Conservation (phyloP, 1,140 invertebrate species). For the Lasioglossum albipes region DNA sequence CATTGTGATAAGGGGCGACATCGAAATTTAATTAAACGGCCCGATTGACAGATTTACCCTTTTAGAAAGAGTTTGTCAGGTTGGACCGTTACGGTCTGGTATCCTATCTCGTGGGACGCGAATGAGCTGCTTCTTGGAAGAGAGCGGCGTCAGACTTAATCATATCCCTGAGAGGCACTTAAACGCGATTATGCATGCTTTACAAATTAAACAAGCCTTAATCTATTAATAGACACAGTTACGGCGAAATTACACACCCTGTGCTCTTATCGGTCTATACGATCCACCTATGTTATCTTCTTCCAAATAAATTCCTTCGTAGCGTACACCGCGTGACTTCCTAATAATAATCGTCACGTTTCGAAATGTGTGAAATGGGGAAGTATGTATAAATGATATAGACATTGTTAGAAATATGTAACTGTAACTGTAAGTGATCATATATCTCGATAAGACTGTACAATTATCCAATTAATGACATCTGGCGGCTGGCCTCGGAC, state of each 20-base stretch:
- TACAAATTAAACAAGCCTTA: not conserved
- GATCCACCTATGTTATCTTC: not conserved
- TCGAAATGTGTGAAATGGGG: too few relatives aligned
- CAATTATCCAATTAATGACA: too few relatives aligned
- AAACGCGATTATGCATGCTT: not conserved
- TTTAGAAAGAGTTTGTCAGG: constrained; percentile 43
- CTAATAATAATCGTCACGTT: too few relatives aligned
- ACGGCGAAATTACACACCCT: not conserved
- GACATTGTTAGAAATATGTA: too few relatives aligned
- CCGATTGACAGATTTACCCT: constrained; percentile 46
- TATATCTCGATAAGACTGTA: too few relatives aligned
- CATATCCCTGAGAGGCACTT: not conserved
- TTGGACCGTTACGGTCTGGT: constrained; percentile 48
- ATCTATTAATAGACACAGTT: not conserved
- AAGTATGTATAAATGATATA: too few relatives aligned
- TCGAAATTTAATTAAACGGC: constrained; percentile 66
- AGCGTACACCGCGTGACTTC: too few relatives aligned
- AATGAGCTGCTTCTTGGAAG: not conserved
- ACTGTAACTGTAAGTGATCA: too few relatives aligned
- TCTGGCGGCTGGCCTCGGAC: too few relatives aligned
- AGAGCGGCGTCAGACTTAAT: not conserved
- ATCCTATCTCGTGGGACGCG: constrained; percentile 8
- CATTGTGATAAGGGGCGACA: constrained; percentile 60
- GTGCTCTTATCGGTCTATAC: not conserved
- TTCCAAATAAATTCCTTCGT: not conserved